phyloP scores from a whole-genome alignment of 2,797 vertebrate species.

The Liparis tanakae region DNA sequence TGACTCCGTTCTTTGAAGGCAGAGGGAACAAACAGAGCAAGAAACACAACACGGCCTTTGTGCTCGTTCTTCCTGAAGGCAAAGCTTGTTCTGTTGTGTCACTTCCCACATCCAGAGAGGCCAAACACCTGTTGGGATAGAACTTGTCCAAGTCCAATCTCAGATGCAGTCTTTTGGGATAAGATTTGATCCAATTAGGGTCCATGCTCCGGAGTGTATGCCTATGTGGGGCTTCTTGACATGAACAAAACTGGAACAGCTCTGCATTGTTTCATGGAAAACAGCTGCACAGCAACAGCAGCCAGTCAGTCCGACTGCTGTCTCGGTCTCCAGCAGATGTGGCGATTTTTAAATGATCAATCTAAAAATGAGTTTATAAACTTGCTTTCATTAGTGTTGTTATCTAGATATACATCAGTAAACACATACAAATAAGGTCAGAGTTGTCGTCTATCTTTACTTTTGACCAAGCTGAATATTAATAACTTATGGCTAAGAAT shows the following conservation, averaged over 20 bases:
- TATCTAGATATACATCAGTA: background rate
- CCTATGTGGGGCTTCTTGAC: constrained; percentile 15
- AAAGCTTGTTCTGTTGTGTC: constrained; percentile 6
- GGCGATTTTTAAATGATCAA: no score
- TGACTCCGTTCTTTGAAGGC: background rate
- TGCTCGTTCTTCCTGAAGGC: background rate
- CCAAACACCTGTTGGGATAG: background rate
- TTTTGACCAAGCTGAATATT: constrained; percentile 9
- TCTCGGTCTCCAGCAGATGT: no score
- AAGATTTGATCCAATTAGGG: background rate
- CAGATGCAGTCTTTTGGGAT: background rate
- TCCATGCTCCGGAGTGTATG: constrained; percentile 6
- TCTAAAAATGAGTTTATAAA: constrained; percentile 3
- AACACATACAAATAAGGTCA: constrained; percentile 2
- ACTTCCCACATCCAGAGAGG: background rate
- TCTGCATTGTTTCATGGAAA: constrained; percentile 16
- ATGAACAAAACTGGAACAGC: constrained; percentile 6
- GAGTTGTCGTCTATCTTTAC: background rate
- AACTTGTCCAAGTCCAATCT: background rate
- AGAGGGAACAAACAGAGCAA: background rate
- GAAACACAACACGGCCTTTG: background rate
- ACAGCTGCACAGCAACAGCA: constrained; percentile 37
- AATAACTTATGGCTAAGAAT: no score
- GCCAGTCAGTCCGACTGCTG: constrained; percentile 6
- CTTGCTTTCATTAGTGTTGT: constrained; percentile 12